Evolutionary conservation across 64 coral and sea anemone genomes (phyloP).

Genomic region (Platygyra sinensis): DNA sequence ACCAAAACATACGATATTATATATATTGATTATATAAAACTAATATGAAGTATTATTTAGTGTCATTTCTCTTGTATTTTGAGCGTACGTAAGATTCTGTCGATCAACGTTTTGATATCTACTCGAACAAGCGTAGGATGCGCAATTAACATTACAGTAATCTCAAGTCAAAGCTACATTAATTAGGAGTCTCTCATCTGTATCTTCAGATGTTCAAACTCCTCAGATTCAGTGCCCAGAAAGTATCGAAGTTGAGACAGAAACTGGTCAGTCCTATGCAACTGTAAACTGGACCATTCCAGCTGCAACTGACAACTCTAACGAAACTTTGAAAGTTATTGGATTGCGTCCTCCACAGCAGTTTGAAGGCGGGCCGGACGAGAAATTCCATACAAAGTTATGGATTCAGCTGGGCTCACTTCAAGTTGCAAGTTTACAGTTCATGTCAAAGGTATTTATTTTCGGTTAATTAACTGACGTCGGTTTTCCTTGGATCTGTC

Average conservation of each 20-base stretch:
- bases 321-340: background rate
- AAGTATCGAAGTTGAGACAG: slow-evolving; percentile 18
- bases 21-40: too few relatives aligned
- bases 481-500: background rate
- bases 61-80: too few relatives aligned
- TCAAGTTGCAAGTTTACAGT: slow-evolving; percentile 48
- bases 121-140: background rate
- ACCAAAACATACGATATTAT: too few relatives aligned
- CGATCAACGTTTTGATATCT: too few relatives aligned
- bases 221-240: slow-evolving; percentile 45
- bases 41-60: too few relatives aligned
- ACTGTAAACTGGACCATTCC: slow-evolving; percentile 64
- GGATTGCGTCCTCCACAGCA: slow-evolving; percentile 38
- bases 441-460: slow-evolving; percentile 27
- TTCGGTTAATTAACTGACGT: background rate
- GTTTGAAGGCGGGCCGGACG: slow-evolving; percentile 40
- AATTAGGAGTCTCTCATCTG: background rate
- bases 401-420: slow-evolving; percentile 44
- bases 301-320: slow-evolving; percentile 50
- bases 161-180: background rate
- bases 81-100: too few relatives aligned
- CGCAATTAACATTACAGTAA: background rate
- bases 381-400: slow-evolving; percentile 11
- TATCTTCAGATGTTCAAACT: background rate
- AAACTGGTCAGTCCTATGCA: slow-evolving; percentile 36